phyloP scores from a whole-genome alignment of 2,888 invertebrate species.

The Stratiomys singularior region DNA sequence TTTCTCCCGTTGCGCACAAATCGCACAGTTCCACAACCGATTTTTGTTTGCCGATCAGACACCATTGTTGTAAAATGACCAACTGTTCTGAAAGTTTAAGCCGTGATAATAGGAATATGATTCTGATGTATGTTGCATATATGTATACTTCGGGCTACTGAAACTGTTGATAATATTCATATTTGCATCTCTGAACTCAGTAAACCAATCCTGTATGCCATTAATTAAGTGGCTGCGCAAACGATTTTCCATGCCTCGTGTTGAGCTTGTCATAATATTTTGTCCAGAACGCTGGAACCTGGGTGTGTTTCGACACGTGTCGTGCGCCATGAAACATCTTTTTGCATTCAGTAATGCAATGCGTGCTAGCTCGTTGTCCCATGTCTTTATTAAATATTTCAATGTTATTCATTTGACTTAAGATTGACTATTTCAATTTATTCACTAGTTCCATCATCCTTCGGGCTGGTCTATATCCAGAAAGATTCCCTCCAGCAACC shows the following conservation, averaged over 20 bases:
- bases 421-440: background rate
- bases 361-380: conserved; percentile 29
- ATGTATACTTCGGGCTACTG: background rate
- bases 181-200: conserved; percentile 9
- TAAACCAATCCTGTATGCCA: background rate
- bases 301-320: conserved; percentile 24
- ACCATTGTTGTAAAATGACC: conserved; percentile 36
- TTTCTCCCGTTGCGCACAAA: background rate
- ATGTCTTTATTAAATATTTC: background rate
- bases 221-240: conserved; percentile 6
- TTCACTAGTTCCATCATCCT: conserved; percentile 22
- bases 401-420: background rate
- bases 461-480: background rate
- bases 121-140: too few species aligned
- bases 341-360: conserved; percentile 34
- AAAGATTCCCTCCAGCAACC: conserved; percentile 23
- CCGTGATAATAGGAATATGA: background rate
- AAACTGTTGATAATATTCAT: conserved; percentile 30
- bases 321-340: conserved; percentile 26
- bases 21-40: conserved; percentile 33
- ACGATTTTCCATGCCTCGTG: background rate
- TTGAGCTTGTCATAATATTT: conserved; percentile 16
- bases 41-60: background rate
- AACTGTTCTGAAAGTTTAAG: background rate
- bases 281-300: conserved; percentile 11